Evolutionary conservation across 2,888 invertebrate species (phyloP).

Genomic region (Epinotia brunnichana): DNA sequence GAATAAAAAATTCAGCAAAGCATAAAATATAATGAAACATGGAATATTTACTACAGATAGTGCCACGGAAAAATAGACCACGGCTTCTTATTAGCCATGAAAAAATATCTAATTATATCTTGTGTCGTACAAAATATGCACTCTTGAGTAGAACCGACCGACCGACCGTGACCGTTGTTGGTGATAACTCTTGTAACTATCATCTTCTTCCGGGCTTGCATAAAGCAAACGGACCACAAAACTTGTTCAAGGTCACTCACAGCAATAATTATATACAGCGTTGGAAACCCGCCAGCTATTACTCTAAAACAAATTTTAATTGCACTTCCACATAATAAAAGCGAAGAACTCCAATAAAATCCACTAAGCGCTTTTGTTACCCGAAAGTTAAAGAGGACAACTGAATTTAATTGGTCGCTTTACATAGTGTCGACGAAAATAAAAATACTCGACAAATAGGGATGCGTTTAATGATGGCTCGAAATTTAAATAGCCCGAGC

Average conservation of each 20-base stretch:
- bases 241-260: conserved; percentile 8
- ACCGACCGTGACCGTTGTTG: too few relatives aligned
- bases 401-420: conserved; percentile 12
- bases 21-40: too few relatives aligned
- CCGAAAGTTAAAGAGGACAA: background rate
- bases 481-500: background rate
- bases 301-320: conserved; percentile 12
- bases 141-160: too few relatives aligned
- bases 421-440: background rate
- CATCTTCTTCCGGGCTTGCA: conserved; percentile 11
- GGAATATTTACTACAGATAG: too few relatives aligned
- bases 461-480: conserved; percentile 7
- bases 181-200: conserved; percentile 25
- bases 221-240: conserved; percentile 12
- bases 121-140: too few relatives aligned
- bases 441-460: conserved; percentile 3
- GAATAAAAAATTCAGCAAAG: too few relatives aligned
- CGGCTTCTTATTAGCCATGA: too few relatives aligned
- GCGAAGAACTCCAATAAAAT: conserved; percentile 8
- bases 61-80: too few relatives aligned
- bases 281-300: background rate
- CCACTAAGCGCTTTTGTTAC: conserved; percentile 2
- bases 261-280: background rate
- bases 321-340: conserved; percentile 11
- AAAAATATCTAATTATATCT: too few relatives aligned